Percentiles rank a stretch among this genome's conserved stretches.
Evolutionary conservation across 2,797 vertebrate genomes (phyloP).

Genomic region (Girardinus metallicus): DNA sequence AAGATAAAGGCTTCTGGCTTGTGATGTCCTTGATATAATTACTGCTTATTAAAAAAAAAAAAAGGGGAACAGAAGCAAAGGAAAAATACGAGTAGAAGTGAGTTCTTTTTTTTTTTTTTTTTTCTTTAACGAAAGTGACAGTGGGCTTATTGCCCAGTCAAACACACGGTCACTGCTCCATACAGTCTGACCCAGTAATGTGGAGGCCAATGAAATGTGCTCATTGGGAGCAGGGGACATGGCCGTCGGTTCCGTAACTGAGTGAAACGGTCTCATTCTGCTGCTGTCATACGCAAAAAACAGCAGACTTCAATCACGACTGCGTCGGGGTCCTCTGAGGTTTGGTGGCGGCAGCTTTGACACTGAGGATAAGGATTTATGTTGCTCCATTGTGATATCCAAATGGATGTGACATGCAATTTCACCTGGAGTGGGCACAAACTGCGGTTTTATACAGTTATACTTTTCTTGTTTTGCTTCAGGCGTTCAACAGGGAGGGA

Average conservation of each 20-base stretch:
- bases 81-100: conserved; percentile 6
- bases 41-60: not conserved
- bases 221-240: conserved; percentile 65
- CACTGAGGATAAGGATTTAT: conserved; percentile 55
- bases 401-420: conserved; percentile 66
- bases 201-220: conserved; percentile 73
- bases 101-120: not conserved
- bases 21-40: not conserved
- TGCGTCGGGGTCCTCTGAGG: conserved; percentile 30
- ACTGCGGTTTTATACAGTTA: conserved; percentile 56
- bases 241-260: conserved; percentile 58
- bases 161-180: conserved; percentile 62
- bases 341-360: conserved; percentile 30
- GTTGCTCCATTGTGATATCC: conserved; percentile 41
- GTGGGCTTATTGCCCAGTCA: conserved; percentile 77
- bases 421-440: conserved; percentile 62
- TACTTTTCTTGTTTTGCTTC: conserved; percentile 28
- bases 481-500: conserved; percentile 15
- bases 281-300: conserved; percentile 71
- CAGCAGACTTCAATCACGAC: conserved; percentile 60
- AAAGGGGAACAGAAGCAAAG: conserved; percentile 20
- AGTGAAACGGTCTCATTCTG: conserved; percentile 72
- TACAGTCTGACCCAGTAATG: conserved; percentile 64
- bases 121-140: conserved; percentile 72
- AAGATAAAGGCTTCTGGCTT: not conserved